These are phyloP conservation scores for Bambusicola thoracicus DNA, from an alignment of 2,113 vertebrate species.

Conservation along the genomic window DNA sequence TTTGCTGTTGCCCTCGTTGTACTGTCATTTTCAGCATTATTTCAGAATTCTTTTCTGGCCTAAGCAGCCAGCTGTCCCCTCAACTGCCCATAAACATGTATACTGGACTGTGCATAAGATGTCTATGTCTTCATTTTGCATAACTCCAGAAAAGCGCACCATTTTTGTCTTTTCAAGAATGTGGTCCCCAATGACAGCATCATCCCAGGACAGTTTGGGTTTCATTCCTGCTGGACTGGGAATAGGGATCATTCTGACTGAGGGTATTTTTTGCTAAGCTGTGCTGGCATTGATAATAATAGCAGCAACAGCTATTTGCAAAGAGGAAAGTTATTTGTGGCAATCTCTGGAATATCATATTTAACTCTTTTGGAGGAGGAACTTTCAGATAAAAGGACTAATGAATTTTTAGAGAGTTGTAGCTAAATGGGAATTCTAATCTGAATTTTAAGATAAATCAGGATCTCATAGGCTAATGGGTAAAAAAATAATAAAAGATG, in stretches of 20 bases:
- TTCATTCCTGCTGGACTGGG: neutral
- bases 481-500: neutral
- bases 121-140: neutral
- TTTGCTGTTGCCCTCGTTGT: neutral
- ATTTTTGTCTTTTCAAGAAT: neutral
- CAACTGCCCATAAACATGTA: neutral
- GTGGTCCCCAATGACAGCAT: neutral
- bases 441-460: neutral
- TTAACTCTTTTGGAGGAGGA: neutral
- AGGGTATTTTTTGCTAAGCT: neutral
- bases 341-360: neutral
- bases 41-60: conserved; percentile 6
- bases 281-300: neutral
- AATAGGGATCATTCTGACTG: neutral
- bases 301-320: conserved; percentile 1
- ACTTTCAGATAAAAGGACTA: neutral
- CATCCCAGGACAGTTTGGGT: neutral
- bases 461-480: neutral
- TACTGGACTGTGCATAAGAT: neutral
- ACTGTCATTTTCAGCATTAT: neutral
- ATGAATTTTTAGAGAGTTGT: neutral
- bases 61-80: neutral
- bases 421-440: neutral
- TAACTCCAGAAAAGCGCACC: neutral
- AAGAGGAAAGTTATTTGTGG: conserved; percentile 6